Conservation (phyloP, 2,888 invertebrate genomes). For the Caenorhabditis sp. region DNA sequence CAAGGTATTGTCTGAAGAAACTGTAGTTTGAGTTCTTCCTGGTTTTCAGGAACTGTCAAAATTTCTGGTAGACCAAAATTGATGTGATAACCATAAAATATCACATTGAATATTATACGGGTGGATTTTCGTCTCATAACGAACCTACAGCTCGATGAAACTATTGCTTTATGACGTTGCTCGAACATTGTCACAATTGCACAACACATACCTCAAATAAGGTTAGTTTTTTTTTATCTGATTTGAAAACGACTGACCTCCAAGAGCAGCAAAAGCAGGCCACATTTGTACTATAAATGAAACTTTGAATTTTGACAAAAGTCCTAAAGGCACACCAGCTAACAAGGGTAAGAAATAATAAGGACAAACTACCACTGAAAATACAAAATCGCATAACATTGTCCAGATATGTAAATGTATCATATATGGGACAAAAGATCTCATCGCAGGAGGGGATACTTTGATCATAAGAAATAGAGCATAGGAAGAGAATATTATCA, state of each 20-base stretch:
- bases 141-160: constrained; percentile 7
- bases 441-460: constrained; percentile 17
- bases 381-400: constrained; percentile 25
- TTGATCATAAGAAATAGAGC: constrained; percentile 16
- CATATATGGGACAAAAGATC: constrained; percentile 17
- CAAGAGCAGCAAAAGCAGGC: constrained; percentile 19
- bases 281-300: constrained; percentile 9
- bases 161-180: constrained; percentile 15
- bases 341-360: constrained; percentile 8
- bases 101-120: neutral
- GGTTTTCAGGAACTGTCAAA: constrained; percentile 16
- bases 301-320: neutral
- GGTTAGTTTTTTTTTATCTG: too few relatives aligned
- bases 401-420: constrained; percentile 17
- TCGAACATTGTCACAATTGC: constrained; percentile 14
- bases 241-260: too few relatives aligned
- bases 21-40: constrained; percentile 1
- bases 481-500: constrained; percentile 13
- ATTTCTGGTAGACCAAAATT: constrained; percentile 27
- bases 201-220: constrained; percentile 1
- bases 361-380: constrained; percentile 9
- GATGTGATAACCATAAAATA: constrained; percentile 14
- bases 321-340: constrained; percentile 6
- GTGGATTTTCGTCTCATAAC: constrained; percentile 2
- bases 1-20: constrained; percentile 9